Conservation (phyloP, 2,797 vertebrate species). For the Psittacula echo region DNA sequence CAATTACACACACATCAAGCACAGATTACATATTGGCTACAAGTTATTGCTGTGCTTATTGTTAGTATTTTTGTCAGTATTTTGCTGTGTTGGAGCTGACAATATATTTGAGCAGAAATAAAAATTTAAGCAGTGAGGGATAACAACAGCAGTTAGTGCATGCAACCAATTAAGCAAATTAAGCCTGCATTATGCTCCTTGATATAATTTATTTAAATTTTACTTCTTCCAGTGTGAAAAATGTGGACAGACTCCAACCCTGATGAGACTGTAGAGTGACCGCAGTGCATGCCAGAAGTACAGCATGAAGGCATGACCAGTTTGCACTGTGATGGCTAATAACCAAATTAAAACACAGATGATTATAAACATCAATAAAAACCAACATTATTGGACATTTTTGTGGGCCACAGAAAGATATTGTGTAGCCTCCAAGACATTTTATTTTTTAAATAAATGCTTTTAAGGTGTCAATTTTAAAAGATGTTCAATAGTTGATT, state of each 20-base stretch:
- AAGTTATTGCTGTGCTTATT: neutral
- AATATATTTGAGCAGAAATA: conserved; percentile 18
- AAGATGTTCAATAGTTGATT: neutral
- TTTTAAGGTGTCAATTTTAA: neutral
- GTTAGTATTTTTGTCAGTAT: neutral
- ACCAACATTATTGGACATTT: neutral
- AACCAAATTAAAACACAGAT: neutral
- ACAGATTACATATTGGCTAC: conserved; percentile 7
- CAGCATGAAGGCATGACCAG: neutral
- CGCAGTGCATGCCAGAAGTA: neutral
- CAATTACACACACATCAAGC: conserved; percentile 45
- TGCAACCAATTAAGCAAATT: neutral
- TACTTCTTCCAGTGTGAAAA: neutral
- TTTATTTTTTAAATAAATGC: neutral
- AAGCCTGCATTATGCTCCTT: neutral
- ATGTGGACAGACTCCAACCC: neutral
- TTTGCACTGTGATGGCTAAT: neutral
- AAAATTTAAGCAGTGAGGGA: conserved; percentile 20
- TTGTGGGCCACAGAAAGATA: neutral
- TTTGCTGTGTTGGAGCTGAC: neutral
- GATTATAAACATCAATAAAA: neutral
- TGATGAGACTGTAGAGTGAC: neutral
- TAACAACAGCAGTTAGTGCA: neutral
- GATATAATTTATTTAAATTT: conserved; percentile 41
- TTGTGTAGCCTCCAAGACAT: neutral